Evolutionary conservation across 2,888 invertebrate genomes (phyloP), one percentile per base, ranked within the genome.

Genomic region (Ellobium chinense): DNA sequence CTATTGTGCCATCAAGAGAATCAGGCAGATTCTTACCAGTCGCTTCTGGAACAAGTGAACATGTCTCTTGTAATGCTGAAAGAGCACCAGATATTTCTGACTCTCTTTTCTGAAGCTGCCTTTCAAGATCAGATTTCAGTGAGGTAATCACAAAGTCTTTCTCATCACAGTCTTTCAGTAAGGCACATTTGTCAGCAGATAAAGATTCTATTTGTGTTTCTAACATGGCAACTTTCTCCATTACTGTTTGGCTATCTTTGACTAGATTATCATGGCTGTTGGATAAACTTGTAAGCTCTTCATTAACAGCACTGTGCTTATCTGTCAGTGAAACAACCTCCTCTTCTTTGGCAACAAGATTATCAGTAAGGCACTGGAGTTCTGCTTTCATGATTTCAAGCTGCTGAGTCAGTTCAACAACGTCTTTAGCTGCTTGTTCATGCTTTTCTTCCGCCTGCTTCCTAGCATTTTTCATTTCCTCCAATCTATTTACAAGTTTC

Each of bases 161-260:
- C 21, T 65, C 58, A 58, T 79, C 66, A 66, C 65, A 39, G 56
- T 58, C 46, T 31, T 29, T 36, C n/a, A 72, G n/a, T 72, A 79
- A 66, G 73, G 73, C 79, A 79, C 73, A 58, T 21, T 66, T 78
- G 24, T 81, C 81, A 21, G 39, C 62, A n/a, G 58, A 54, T 21
- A 78, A 66, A 4, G 69, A 54, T 31, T 66, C 36, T 9, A 79
- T 31, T 46, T 76, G 29, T 27, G 37, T 54, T 31, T 83, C 76
- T 9, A 83, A 73, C 39, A 72, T 36, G 9, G 39, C 39, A 54
- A 79, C 68, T 27, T 27, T 78, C 34, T 78, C 63, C 36, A 66
- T 34, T 9, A 62, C 37, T 29, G 29, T 24, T 27, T 56, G 31
- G 31, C 66, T 56, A 12, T 66, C 68, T 39, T 58, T 39, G 37